These are phyloP conservation scores for Selenia dentaria DNA, from an alignment of 2,888 invertebrate genomes.

Conservation along the genomic window DNA sequence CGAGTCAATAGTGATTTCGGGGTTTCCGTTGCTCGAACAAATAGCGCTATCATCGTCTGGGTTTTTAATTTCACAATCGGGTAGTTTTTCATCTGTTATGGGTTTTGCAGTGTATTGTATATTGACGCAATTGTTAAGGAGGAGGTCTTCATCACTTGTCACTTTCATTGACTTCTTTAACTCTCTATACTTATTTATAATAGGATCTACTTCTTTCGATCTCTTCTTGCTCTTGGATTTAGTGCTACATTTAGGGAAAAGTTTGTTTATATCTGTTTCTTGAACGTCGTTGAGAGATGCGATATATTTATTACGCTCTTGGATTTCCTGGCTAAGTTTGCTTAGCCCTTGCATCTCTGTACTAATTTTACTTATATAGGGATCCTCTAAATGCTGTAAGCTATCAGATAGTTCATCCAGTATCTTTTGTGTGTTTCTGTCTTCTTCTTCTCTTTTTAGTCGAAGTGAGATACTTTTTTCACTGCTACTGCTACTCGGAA, in stretches of 20 bases:
- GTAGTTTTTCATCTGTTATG: slow-evolving; percentile 60
- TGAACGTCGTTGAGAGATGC: slow-evolving; percentile 80
- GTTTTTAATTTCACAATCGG: slow-evolving; percentile 70
- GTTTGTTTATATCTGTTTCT: slow-evolving; percentile 73
- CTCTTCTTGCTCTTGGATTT: slow-evolving; percentile 80
- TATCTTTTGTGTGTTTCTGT: slow-evolving; percentile 76
- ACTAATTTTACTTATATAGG: slow-evolving; percentile 84
- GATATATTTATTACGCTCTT: slow-evolving; percentile 84
- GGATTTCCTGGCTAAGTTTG: slow-evolving; percentile 83
- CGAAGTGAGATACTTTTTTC: slow-evolving; percentile 80
- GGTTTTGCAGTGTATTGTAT: slow-evolving; percentile 67
- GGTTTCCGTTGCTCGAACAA: slow-evolving; percentile 77
- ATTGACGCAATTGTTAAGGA: slow-evolving; percentile 77
- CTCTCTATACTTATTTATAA: slow-evolving; percentile 78
- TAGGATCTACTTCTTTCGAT: slow-evolving; percentile 77
- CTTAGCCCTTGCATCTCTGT: slow-evolving; percentile 84
- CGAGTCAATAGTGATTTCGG: slow-evolving; percentile 79
- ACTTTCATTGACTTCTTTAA: slow-evolving; percentile 76
- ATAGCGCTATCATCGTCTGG: slow-evolving; percentile 79
- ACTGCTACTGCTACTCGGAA: slow-evolving; percentile 79
- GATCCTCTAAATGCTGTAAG: slow-evolving; percentile 85
- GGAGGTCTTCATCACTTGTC: slow-evolving; percentile 72
- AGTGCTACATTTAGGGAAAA: slow-evolving; percentile 78
- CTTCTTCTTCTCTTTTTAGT: slow-evolving; percentile 77
- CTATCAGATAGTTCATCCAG: slow-evolving; percentile 78